Evolutionary conservation across 1,140 invertebrate species (phyloP).

Genomic region (Aplysia californica): DNA sequence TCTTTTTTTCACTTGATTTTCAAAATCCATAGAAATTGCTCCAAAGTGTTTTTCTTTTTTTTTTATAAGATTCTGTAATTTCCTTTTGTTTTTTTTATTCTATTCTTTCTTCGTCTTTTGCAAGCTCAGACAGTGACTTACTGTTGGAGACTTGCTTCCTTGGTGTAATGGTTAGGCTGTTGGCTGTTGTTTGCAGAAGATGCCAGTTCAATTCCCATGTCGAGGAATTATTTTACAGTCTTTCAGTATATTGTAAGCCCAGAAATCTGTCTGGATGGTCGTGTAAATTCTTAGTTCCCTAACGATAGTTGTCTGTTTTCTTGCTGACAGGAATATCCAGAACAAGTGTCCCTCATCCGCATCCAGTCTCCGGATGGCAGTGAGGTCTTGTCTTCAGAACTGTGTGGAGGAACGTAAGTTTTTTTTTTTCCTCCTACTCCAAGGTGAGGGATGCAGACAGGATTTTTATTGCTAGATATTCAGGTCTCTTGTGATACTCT

Average conservation of each 20-base stretch:
- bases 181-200: too few relatives aligned
- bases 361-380: conserved; percentile 71
- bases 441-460: not conserved
- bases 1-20: too few relatives aligned
- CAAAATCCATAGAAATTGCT: too few relatives aligned
- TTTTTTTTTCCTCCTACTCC: not conserved
- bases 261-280: not conserved
- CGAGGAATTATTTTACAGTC: not conserved
- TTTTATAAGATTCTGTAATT: too few relatives aligned
- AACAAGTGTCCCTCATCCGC: conserved; percentile 38
- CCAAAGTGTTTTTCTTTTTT: too few relatives aligned
- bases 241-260: not conserved
- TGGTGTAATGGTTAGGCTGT: too few relatives aligned
- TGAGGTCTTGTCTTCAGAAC: conserved; percentile 78
- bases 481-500: too few relatives aligned
- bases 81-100: too few relatives aligned
- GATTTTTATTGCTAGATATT: not conserved
- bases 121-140: too few relatives aligned
- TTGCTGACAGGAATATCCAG: conserved; percentile 45
- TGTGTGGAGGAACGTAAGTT: conserved; percentile 90
- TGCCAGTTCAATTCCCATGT: too few relatives aligned
- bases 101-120: too few relatives aligned
- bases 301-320: not conserved
- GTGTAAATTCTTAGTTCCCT: not conserved
- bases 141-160: too few relatives aligned